Evolutionary conservation across 1,140 invertebrate genomes (phyloP).

Genomic region (Rhynchophorus ferrugineus): DNA sequence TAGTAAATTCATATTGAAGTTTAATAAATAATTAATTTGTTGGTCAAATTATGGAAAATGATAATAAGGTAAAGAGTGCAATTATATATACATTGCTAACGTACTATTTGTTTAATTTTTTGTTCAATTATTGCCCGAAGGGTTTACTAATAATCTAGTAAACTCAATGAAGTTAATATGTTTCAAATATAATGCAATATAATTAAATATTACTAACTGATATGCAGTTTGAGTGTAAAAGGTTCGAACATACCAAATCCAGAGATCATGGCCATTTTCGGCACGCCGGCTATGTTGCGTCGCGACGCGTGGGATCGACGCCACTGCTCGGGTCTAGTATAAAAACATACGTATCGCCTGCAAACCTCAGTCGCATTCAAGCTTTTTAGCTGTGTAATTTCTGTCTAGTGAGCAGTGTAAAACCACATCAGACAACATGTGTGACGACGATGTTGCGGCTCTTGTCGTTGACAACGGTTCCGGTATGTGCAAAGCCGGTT

Average conservation of each 20-base stretch:
- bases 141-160: too few species aligned
- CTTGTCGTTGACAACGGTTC: constrained; percentile 87
- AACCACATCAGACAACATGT: constrained; percentile 15
- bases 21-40: too few species aligned
- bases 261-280: neutral
- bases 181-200: too few species aligned
- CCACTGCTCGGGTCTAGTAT: constrained; percentile 22
- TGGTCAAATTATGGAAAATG: too few species aligned
- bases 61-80: too few species aligned
- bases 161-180: too few species aligned
- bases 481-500: constrained; percentile 95
- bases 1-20: too few species aligned
- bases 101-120: too few species aligned
- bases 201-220: too few species aligned
- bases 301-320: constrained; percentile 6
- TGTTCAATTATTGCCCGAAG: too few species aligned
- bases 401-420: constrained; percentile 31
- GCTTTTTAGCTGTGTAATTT: constrained; percentile 28
- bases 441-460: constrained; percentile 82
- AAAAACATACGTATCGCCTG: constrained; percentile 16
- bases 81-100: too few species aligned
- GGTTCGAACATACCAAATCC: neutral
- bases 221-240: neutral
- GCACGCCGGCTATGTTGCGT: neutral
- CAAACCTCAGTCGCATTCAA: constrained; percentile 27